Base-by-base conservation (phyloP, 2,797 vertebrate genomes). In the Macroramphosus scolopax region DNA sequence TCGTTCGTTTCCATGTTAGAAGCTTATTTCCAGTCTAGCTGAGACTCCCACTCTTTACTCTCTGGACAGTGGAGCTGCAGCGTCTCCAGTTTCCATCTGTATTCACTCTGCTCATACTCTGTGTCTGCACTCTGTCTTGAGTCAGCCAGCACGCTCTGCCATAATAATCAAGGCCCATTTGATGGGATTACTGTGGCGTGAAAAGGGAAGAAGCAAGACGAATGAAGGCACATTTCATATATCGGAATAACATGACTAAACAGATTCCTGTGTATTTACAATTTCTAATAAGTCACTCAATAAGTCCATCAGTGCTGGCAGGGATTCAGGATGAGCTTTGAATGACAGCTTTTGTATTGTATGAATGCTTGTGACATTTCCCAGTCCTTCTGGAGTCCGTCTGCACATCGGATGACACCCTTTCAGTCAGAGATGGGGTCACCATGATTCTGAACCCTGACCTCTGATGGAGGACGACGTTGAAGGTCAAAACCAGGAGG, bases 181-280 rank as follows among this genome's bases (percentile, higher is more conserved):
- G 51, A 74, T 71, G 51, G 40, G 63, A 79, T 79, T 76, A 70
- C 51, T 51, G 60, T 39, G 47, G 52, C 20, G 54, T 71, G 60
- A 78, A 65, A 57, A 44, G 17, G 13, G n/a, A n/a, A n/a, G n/a
- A n/a, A n/a, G n/a, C n/a, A 17, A 63, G 51, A 57, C 5, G 9
- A 72, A 46, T 64, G 43, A 60, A 64, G 47, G 38, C 46, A 37
- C 31, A 46, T 63, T 68, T 73, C 51, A 64, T 14, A 47, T 58
- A 41, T 62, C 4, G 6, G 32, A 56, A 65, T 70, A 66, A 60
- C 51, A 64, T 34, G 24, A 58, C 40, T 65, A 32, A 77, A 59
- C 43, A 43, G 40, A 54, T 58, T 30, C 32, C 11, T 35, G 20
- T 16, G 43, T 25, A 54, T 55, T 52, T 28, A 31, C 38, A 39